Base-by-base conservation (phyloP, 2,888 invertebrate species). In the Temnothorax unifasciatus region DNA sequence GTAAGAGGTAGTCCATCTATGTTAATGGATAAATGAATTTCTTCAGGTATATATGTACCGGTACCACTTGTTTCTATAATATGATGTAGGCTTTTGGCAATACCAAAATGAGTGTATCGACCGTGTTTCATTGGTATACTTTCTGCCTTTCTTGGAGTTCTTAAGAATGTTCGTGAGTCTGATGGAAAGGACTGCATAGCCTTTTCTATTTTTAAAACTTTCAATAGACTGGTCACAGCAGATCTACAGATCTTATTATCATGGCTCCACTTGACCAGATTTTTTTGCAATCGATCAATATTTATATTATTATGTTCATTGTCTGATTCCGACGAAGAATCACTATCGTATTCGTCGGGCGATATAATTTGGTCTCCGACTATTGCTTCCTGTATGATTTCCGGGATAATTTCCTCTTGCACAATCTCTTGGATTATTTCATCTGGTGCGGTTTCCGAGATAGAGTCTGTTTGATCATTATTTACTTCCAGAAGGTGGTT, bases 1-100 rank as follows among this genome's bases (percentile, higher is more conserved):
- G 6, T n/a, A 68, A 68, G 68, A 5, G 50, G n/a, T 25, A 68
- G 15, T 68, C 68, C 29, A 18, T 68, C 68, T 50, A 68, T 29
- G n/a, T 68, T 68, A 3, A 50, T 11, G 2, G 50, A 68, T 18
- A 68, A 29, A 68, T 68, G 68, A 29, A 68, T 34, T 68, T 68
- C 50, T 18, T 68, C 50, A 68, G 68, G 29, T 50, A 68, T 5
- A 3, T 15, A 11, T 29, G 18, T 25, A n/a, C 2, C n/a, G 13
- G 38, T 34, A 18, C 66, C 25, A 9, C 50, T 68, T 47, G n/a
- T 29, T 68, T 68, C 29, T 5, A 64, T 44, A 69, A 34, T 50
- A 29, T 69, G 25, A 29, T 3, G 29, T 50, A 50, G 13, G 6
- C 13, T 11, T 34, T 69, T 11, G 2, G 5, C 68, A 34, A 69